Conservation (phyloP, 2,888 invertebrate species). For the Escarpia spicata region DNA sequence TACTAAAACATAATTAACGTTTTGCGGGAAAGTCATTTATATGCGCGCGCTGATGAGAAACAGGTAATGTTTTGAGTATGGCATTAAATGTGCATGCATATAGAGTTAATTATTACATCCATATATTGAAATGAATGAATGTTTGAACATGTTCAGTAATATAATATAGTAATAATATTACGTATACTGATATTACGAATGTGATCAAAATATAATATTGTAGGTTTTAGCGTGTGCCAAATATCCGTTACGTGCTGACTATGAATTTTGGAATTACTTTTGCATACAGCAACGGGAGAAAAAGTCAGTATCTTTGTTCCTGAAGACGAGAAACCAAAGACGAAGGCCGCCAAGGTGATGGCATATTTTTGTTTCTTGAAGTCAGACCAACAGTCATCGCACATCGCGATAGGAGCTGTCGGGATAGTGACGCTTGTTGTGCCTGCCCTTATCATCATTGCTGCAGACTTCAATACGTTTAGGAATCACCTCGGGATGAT, state of each 20-base stretch:
- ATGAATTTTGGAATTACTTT: not conserved
- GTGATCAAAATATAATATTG: not conserved
- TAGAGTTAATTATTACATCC: not conserved
- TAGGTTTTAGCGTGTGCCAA: not conserved
- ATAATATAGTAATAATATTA: not conserved
- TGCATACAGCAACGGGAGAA: not conserved
- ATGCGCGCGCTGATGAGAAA: not conserved
- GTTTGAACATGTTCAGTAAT: not conserved
- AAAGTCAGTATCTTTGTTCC: constrained; percentile 8
- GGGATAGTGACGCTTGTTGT: not conserved
- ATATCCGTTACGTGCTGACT: no score
- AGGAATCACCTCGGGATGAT: not conserved
- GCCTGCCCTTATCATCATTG: not conserved
- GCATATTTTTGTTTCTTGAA: not conserved
- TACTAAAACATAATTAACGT: not conserved
- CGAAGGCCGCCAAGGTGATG: not conserved
- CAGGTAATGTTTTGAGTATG: not conserved
- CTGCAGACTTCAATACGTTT: not conserved
- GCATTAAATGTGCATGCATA: not conserved
- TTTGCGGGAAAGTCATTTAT: not conserved
- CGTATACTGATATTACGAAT: not conserved
- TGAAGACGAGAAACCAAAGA: not conserved
- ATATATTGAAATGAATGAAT: not conserved
- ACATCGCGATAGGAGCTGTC: not conserved
- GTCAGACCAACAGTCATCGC: not conserved